Evolutionary conservation across 2,888 invertebrate genomes (phyloP).

Genomic region (Pherbina coryleti): DNA sequence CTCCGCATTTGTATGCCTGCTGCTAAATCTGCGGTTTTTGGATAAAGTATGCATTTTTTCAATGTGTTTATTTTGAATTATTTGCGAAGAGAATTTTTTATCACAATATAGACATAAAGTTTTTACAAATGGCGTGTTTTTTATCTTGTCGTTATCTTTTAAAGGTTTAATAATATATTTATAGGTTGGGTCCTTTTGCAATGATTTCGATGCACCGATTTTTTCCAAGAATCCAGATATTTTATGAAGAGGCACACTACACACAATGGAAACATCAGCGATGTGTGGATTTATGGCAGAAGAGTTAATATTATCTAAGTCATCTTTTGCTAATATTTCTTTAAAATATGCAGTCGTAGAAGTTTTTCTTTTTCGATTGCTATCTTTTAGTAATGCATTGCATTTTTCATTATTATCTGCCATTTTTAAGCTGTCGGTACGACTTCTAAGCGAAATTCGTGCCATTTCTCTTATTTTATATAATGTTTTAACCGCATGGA

Average conservation of each 20-base stretch:
- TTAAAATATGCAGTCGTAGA: background rate
- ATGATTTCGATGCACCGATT: conserved; percentile 30
- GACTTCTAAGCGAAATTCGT: conserved; percentile 61
- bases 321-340: conserved; percentile 31
- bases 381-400: conserved; percentile 47
- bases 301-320: conserved; percentile 39
- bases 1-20: conserved; percentile 56
- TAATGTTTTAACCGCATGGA: no score
- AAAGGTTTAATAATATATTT: conserved; percentile 26
- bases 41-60: conserved; percentile 67
- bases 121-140: conserved; percentile 49
- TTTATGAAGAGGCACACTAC: conserved; percentile 66
- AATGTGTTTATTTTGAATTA: conserved; percentile 67
- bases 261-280: conserved; percentile 55
- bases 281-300: conserved; percentile 29
- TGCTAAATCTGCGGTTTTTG: conserved; percentile 67
- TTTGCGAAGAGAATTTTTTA: conserved; percentile 68
- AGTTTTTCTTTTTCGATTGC: conserved; percentile 38
- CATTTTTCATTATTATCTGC: conserved; percentile 54
- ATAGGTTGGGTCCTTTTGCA: conserved; percentile 29
- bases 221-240: conserved; percentile 64
- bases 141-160: conserved; percentile 3
- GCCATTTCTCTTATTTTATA: conserved; percentile 52
- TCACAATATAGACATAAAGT: conserved; percentile 70
- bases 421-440: conserved; percentile 58